These are phyloP conservation scores for Nymphalis io DNA, from an alignment of 1,140 invertebrate genomes.

Conservation along the genomic window DNA sequence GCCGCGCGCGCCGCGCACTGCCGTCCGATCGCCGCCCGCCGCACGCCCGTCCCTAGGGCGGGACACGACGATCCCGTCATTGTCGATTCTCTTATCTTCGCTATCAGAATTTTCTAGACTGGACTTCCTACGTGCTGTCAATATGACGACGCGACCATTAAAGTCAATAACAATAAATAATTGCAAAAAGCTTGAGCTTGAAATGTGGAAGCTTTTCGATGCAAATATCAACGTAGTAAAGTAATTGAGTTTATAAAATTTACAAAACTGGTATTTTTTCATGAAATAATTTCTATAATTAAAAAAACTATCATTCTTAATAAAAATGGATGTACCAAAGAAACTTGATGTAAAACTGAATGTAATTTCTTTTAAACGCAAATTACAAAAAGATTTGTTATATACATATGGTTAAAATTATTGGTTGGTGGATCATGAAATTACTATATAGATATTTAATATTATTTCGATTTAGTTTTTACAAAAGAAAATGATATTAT, in stretches of 20 bases:
- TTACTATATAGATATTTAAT: too few species aligned
- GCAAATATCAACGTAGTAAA: background rate
- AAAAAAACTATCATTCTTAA: too few species aligned
- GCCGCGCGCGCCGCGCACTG: constrained; percentile 66
- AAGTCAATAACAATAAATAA: background rate
- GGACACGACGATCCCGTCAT: constrained; percentile 33
- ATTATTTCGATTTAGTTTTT: too few species aligned
- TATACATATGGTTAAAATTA: too few species aligned
- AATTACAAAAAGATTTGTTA: too few species aligned
- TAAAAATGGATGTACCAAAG: too few species aligned
- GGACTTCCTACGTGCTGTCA: background rate
- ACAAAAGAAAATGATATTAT: constrained; percentile 1
- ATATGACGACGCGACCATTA: constrained; percentile 2
- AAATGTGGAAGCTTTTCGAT: background rate
- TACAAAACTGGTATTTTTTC: too few species aligned
- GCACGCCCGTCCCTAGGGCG: constrained; percentile 32
- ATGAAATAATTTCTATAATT: too few species aligned
- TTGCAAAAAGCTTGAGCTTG: constrained; percentile 9
- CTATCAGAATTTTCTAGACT: constrained; percentile 25
- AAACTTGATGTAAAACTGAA: too few species aligned
- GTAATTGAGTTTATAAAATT: too few species aligned
- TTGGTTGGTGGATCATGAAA: too few species aligned
- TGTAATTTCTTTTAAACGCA: too few species aligned
- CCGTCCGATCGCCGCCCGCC: constrained; percentile 43
- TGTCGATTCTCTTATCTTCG: constrained; percentile 40